Conservation (phyloP, 1,140 invertebrate genomes). For the Zaprionus lachaisei region DNA sequence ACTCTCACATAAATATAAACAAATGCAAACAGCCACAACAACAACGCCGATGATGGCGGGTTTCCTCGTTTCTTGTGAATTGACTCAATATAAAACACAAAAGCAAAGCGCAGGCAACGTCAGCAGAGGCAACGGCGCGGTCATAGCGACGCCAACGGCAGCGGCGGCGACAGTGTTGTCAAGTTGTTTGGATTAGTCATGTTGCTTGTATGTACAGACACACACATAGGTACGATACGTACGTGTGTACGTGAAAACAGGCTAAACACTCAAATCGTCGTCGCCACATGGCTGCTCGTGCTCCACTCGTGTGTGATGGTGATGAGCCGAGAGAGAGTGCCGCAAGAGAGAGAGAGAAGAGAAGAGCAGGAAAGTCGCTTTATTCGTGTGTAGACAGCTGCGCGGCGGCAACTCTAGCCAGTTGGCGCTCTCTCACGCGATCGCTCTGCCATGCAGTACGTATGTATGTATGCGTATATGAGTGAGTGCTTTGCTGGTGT, state of each 20-base stretch:
- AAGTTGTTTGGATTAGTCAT: conserved; percentile 82
- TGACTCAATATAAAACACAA: conserved; percentile 72
- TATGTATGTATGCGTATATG: neutral
- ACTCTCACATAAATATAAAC: conserved; percentile 50
- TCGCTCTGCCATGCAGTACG: conserved; percentile 20
- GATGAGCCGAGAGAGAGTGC: conserved; percentile 22
- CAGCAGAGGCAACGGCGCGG: conserved; percentile 12
- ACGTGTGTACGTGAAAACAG: conserved; percentile 39
- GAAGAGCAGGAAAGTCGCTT: neutral
- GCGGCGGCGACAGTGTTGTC: conserved; percentile 73
- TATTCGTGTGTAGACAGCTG: conserved; percentile 60
- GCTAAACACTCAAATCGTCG: conserved; percentile 48
- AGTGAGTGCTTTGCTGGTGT: conserved; percentile 40
- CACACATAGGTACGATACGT: conserved; percentile 1
- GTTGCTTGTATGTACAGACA: conserved; percentile 50
- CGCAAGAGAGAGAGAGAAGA: conserved; percentile 3
- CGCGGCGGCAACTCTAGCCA: conserved; percentile 66
- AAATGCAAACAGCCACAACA: conserved; percentile 46
- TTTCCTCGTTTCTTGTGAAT: conserved; percentile 83
- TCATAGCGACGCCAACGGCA: conserved; percentile 36
- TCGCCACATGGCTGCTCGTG: conserved; percentile 72
- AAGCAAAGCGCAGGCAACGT: conserved; percentile 50
- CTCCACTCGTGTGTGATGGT: conserved; percentile 43
- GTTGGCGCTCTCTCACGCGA: conserved; percentile 56
- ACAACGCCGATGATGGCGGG: conserved; percentile 62